Conservation (phyloP, 2,113 vertebrate species). For the Carettochelys insculpta region DNA sequence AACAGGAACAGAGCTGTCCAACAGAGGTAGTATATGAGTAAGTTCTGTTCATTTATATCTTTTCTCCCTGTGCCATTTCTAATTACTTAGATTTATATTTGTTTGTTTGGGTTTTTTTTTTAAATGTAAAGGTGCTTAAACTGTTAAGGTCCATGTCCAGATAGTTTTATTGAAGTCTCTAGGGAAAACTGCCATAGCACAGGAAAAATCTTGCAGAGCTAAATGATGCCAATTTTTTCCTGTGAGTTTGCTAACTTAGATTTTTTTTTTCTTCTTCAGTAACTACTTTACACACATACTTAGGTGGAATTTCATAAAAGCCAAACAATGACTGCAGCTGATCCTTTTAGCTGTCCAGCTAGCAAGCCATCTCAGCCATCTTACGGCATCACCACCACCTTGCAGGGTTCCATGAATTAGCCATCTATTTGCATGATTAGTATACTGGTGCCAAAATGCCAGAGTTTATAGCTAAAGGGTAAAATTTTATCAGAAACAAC, state of each 20-base stretch:
- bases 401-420: background rate
- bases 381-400: background rate
- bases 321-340: background rate
- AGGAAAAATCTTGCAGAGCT: background rate
- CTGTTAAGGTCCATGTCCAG: background rate
- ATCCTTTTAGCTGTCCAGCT: background rate
- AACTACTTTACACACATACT: background rate
- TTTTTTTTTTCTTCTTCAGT: background rate
- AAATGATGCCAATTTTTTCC: background rate
- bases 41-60: background rate
- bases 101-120: too few relatives aligned
- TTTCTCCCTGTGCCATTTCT: constrained; percentile 5
- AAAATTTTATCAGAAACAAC: background rate
- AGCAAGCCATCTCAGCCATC: background rate
- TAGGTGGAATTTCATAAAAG: background rate
- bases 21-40: background rate
- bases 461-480: background rate
- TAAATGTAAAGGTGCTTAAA: background rate
- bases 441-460: background rate
- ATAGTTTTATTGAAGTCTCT: background rate
- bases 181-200: fast-evolving
- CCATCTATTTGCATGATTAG: background rate
- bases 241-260: background rate
- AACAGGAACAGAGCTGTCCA: background rate
- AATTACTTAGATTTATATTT: background rate